phyloP scores from a whole-genome alignment of 2,888 invertebrate species.

The Lasiommata megera region DNA sequence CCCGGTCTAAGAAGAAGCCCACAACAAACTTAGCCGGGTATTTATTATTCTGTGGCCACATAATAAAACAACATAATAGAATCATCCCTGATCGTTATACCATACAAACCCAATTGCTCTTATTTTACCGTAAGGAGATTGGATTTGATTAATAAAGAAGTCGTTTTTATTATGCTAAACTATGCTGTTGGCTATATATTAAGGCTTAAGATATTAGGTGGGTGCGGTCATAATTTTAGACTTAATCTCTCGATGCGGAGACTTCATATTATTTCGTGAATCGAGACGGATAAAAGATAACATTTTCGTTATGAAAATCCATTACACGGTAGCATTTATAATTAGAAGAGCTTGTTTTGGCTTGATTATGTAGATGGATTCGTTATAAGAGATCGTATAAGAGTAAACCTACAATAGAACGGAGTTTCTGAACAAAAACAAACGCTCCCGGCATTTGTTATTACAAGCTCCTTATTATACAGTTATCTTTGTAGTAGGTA shows the following conservation, averaged over 20 bases:
- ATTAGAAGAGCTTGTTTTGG: constrained; percentile 25
- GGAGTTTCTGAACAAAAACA: constrained; percentile 57
- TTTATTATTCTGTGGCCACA: too few relatives aligned
- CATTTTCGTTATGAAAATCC: constrained; percentile 29
- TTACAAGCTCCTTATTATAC: constrained; percentile 52
- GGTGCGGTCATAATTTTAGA: neutral
- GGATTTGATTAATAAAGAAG: neutral
- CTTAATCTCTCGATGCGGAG: neutral
- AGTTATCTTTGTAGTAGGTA: constrained; percentile 42
- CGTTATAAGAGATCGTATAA: constrained; percentile 22
- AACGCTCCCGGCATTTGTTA: constrained; percentile 58
- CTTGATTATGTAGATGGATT: constrained; percentile 29
- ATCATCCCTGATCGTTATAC: neutral
- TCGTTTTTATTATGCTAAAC: neutral
- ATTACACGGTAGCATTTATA: constrained; percentile 27
- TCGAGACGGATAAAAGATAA: constrained; percentile 20
- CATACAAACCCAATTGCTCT: neutral
- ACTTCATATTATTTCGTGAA: constrained; percentile 7
- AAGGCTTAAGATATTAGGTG: neutral
- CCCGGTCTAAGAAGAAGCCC: too few relatives aligned
- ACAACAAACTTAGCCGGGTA: too few relatives aligned
- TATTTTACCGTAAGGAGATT: neutral
- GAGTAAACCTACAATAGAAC: constrained; percentile 26
- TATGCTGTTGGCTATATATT: neutral
- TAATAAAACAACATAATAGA: neutral